Percentiles rank a stretch among this genome's conserved stretches.
Evolutionary conservation across 2,797 vertebrate genomes (phyloP).

Genomic region (Phoeniculus purpureus): DNA sequence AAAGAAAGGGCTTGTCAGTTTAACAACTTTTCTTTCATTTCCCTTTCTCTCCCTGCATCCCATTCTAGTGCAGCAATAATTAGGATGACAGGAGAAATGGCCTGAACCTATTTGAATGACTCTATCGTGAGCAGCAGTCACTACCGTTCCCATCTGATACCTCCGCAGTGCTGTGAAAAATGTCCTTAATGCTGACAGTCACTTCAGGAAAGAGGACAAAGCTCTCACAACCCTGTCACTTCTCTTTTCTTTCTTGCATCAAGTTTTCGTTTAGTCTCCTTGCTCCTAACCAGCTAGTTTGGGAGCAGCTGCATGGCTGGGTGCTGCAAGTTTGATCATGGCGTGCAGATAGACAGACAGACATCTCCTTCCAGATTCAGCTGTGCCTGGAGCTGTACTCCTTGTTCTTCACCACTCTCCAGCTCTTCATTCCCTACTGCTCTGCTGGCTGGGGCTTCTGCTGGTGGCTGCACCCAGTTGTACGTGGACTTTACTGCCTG

Average conservation of each 20-base stretch:
- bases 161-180: not conserved
- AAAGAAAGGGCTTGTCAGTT: conserved; percentile 45
- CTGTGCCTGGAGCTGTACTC: not conserved
- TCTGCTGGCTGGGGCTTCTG: not conserved
- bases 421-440: not conserved
- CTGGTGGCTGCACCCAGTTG: not conserved
- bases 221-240: not conserved
- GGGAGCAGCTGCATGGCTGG: not conserved
- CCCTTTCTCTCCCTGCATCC: not conserved
- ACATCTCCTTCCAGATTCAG: not conserved
- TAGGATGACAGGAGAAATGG: conserved; percentile 10
- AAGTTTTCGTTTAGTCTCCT: not conserved
- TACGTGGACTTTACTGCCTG: not conserved
- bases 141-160: not conserved
- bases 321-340: not conserved
- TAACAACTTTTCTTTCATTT: not conserved
- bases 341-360: not conserved
- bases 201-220: not conserved
- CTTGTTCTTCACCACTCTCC: not conserved
- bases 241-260: not conserved
- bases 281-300: not conserved
- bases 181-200: not conserved
- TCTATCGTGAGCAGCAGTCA: not conserved
- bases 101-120: not conserved
- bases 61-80: not conserved